These are phyloP conservation scores for Baryphthengus martii DNA, from an alignment of 2,113 vertebrate species.

Conservation along the genomic window DNA sequence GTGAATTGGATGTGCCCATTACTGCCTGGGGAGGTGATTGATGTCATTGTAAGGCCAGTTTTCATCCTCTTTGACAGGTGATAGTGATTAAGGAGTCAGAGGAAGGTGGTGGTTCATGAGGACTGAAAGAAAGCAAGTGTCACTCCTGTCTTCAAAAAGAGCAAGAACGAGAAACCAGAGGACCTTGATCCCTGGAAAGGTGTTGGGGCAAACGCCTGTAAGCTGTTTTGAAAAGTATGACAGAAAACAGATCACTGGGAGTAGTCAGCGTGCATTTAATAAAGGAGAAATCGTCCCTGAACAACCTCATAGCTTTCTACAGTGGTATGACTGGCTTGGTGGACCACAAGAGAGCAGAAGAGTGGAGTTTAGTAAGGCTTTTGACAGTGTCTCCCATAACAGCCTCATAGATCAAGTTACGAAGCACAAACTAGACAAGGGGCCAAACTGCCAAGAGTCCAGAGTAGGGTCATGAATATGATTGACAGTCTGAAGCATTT, in stretches of 20 bases:
- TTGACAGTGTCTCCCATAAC: not conserved
- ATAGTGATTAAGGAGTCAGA: rapidly evolving
- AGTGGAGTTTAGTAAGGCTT: not conserved
- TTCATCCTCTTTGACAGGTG: not conserved
- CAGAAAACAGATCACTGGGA: not conserved
- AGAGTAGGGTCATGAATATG: not conserved
- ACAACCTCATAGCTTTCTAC: not conserved
- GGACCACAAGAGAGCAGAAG: not conserved
- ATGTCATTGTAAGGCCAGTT: too few species aligned
- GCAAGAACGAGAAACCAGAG: not conserved
- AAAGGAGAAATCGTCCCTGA: not conserved
- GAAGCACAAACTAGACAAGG: not conserved
- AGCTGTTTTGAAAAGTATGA: not conserved
- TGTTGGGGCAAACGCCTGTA: not conserved
- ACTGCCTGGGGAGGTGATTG: not conserved
- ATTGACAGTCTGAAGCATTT: not conserved
- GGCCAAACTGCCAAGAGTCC: not conserved
- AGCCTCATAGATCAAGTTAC: not conserved
- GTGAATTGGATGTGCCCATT: not conserved
- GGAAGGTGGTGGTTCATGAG: not conserved
- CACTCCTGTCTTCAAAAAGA: not conserved
- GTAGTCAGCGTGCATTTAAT: not conserved
- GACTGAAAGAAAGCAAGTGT: not conserved
- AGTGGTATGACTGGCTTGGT: not conserved
- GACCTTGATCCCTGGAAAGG: not conserved